phyloP scores from a whole-genome alignment of 2,797 vertebrate species.

The Sandelia bainsii region DNA sequence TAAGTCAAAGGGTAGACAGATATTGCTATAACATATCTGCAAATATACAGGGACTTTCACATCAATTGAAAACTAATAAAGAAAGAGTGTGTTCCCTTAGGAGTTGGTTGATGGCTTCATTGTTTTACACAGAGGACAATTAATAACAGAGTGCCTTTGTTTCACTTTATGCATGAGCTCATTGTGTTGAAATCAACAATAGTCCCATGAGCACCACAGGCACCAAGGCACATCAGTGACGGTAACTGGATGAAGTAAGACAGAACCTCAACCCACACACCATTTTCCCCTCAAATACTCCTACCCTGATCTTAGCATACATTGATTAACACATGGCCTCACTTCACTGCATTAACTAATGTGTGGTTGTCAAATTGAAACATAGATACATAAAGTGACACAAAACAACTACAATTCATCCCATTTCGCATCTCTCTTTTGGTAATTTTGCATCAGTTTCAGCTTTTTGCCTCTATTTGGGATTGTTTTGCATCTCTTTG shows the following conservation, averaged over 20 bases:
- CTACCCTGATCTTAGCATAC: conserved; percentile 3
- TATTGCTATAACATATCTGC: neutral
- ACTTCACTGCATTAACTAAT: neutral
- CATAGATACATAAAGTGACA: too few species aligned
- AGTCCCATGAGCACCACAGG: conserved; percentile 60
- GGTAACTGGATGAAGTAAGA: conserved; percentile 62
- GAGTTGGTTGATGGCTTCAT: neutral
- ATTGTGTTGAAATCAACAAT: conserved; percentile 62
- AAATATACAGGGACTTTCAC: neutral
- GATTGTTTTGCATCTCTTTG: neutral
- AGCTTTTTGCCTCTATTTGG: neutral
- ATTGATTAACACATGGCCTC: conserved; percentile 43
- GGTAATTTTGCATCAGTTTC: too few species aligned
- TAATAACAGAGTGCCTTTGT: conserved; percentile 64
- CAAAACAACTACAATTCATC: too few species aligned
- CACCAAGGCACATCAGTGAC: conserved; percentile 45
- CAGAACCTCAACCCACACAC: conserved; percentile 35
- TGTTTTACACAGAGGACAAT: conserved; percentile 44
- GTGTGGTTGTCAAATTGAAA: neutral
- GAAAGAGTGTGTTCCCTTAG: neutral
- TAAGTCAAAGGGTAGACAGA: conserved; percentile 30
- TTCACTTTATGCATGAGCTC: conserved; percentile 56
- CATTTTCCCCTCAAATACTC: neutral
- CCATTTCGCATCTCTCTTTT: too few species aligned
- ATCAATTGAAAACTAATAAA: neutral